Percentiles rank a stretch among this genome's conserved stretches.
phyloP scores from a whole-genome alignment of 1,140 invertebrate genomes.

The Bombus waltoni region DNA sequence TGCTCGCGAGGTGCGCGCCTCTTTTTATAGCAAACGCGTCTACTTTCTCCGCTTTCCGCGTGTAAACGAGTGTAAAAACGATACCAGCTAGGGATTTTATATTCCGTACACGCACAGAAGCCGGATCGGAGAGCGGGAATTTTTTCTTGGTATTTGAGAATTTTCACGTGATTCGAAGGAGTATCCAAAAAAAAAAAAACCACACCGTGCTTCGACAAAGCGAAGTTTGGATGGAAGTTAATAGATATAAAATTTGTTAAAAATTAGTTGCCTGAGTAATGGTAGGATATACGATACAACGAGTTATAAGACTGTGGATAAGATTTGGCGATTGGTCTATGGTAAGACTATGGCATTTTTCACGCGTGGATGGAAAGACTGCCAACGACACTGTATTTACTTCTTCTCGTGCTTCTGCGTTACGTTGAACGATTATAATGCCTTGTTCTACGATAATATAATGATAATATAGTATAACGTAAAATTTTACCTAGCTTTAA shows the following conservation, averaged over 20 bases:
- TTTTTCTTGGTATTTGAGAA: background rate
- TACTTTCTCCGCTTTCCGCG: constrained; percentile 26
- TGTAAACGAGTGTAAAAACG: constrained; percentile 38
- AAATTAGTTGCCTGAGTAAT: too few relatives aligned
- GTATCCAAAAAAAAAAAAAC: too few relatives aligned
- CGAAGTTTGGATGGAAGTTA: too few relatives aligned
- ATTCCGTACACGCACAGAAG: constrained; percentile 1
- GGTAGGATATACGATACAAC: too few relatives aligned
- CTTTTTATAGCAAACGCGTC: background rate
- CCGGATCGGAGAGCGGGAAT: background rate
- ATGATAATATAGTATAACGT: background rate
- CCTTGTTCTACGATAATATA: background rate
- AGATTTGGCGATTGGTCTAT: too few relatives aligned
- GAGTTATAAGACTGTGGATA: too few relatives aligned
- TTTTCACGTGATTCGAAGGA: background rate
- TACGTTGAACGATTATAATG: background rate
- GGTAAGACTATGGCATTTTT: too few relatives aligned
- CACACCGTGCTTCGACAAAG: too few relatives aligned
- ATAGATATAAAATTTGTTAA: too few relatives aligned
- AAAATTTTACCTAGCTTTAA: background rate
- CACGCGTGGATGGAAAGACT: background rate
- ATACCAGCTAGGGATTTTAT: constrained; percentile 6
- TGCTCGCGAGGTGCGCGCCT: constrained; percentile 19
- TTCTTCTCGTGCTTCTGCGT: background rate
- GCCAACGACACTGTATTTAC: background rate